Conservation (phyloP, 2,888 invertebrate genomes). For the Isotomurus palustris region DNA sequence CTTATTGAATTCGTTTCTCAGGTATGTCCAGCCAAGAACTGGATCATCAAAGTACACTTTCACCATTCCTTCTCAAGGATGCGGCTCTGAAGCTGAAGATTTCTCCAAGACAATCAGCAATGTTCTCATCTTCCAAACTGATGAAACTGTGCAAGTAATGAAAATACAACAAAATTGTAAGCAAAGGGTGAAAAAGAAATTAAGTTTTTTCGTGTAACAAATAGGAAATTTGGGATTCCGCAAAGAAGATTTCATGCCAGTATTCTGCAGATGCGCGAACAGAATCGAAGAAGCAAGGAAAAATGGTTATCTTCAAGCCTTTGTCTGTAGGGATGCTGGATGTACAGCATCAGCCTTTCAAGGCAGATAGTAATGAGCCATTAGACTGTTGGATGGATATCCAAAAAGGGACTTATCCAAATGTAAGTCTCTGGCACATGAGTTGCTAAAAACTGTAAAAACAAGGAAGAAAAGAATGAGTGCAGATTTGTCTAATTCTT, state of each 20-base stretch:
- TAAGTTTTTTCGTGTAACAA: neutral
- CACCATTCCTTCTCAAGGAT: slow-evolving; percentile 61
- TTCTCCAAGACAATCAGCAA: slow-evolving; percentile 63
- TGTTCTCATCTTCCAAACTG: slow-evolving; percentile 63
- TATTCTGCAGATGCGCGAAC: slow-evolving; percentile 46
- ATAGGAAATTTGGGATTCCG: slow-evolving; percentile 61
- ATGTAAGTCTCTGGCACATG: slow-evolving; percentile 52
- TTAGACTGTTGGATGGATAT: slow-evolving; percentile 76
- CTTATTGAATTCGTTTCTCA: too few species aligned
- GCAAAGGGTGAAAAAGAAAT: too few species aligned
- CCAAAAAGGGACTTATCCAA: slow-evolving; percentile 65
- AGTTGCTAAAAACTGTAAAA: neutral
- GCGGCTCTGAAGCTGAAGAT: slow-evolving; percentile 61
- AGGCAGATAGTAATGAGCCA: slow-evolving; percentile 56
- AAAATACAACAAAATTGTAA: slow-evolving; percentile 17
- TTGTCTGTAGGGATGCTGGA: slow-evolving; percentile 67
- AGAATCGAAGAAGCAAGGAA: slow-evolving; percentile 33
- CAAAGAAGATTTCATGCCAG: slow-evolving; percentile 59
- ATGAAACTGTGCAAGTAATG: slow-evolving; percentile 62
- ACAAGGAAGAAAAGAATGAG: neutral
- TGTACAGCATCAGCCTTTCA: slow-evolving; percentile 61
- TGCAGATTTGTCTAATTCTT: neutral
- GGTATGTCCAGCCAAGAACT: slow-evolving; percentile 56
- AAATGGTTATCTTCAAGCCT: slow-evolving; percentile 55
- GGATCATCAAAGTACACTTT: slow-evolving; percentile 59